These are phyloP conservation scores for Xestia xanthographa DNA, from an alignment of 2,888 invertebrate species.

Conservation along the genomic window DNA sequence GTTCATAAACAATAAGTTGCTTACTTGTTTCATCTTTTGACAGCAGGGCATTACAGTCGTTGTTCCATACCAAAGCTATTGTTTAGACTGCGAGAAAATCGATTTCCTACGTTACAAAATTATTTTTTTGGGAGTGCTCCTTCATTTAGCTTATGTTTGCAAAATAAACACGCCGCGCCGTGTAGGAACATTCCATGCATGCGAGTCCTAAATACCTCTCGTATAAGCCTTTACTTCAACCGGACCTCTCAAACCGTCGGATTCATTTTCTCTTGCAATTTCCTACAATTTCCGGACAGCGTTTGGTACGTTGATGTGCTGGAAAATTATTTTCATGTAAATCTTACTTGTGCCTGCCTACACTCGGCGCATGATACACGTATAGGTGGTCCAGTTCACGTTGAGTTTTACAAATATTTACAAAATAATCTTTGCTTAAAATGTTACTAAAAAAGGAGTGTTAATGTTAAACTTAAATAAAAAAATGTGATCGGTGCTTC, in stretches of 20 bases:
- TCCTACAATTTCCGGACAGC: conserved; percentile 90
- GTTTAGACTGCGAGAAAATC: conserved; percentile 6
- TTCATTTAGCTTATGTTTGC: conserved; percentile 8
- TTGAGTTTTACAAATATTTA: background rate
- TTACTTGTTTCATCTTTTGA: conserved; percentile 50
- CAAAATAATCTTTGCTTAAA: background rate
- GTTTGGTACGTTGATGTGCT: conserved; percentile 85
- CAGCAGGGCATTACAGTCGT: conserved; percentile 5
- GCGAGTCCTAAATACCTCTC: conserved; percentile 68
- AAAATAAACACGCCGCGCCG: conserved; percentile 15
- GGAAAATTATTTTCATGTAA: conserved; percentile 84
- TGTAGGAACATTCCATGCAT: conserved; percentile 40
- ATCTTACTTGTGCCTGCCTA: conserved; percentile 53
- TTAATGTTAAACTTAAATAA: conserved; percentile 6
- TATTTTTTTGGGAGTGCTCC: background rate
- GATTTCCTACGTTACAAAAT: background rate
- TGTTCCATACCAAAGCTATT: conserved; percentile 15
- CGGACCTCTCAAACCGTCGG: conserved; percentile 85
- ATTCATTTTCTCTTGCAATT: conserved; percentile 90
- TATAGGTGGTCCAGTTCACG: background rate
- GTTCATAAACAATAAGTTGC: conserved; percentile 67
- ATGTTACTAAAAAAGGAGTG: conserved; percentile 13
- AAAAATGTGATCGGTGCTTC: conserved; percentile 59
- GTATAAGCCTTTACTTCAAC: conserved; percentile 67
- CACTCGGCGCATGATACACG: conserved; percentile 35